A percentile compares a stretch with the other conserved stretches of the same genome.
Evolutionary conservation across 2,797 vertebrate genomes (phyloP).

Genomic region (Psittacula echo): DNA sequence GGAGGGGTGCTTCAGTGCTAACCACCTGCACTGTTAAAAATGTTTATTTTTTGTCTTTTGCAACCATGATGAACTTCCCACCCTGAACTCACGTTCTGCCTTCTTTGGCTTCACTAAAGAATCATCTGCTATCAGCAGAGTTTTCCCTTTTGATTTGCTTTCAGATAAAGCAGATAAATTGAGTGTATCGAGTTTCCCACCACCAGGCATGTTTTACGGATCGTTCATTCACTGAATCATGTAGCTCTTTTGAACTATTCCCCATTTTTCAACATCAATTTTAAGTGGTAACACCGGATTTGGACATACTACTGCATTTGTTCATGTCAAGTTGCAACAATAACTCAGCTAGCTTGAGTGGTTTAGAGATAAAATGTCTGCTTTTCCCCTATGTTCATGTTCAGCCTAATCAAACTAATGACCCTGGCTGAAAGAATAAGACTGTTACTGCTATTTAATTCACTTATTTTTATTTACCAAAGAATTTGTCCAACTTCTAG

Average conservation of each 20-base stretch:
- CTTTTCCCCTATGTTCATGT: background rate
- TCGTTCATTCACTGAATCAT: conserved; percentile 16
- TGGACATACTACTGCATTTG: background rate
- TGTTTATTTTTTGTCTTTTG: background rate
- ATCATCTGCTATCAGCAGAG: background rate
- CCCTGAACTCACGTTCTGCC: background rate
- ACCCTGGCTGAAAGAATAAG: background rate
- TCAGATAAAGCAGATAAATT: conserved; percentile 8
- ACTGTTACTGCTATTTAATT: background rate
- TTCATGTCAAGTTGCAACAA: conserved; percentile 11
- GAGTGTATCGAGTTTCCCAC: background rate
- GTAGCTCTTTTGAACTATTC: conserved; percentile 34
- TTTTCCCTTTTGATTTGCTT: background rate
- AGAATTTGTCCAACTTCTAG: background rate
- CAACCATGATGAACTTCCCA: background rate
- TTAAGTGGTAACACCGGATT: background rate
- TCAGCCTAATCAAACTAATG: background rate
- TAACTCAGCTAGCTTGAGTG: background rate
- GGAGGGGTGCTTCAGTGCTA: background rate
- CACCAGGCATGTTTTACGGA: background rate
- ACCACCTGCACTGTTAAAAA: background rate
- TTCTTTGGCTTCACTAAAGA: background rate
- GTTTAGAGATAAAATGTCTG: background rate
- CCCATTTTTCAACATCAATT: conserved; percentile 16
- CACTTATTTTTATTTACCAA: conserved; percentile 12